Conservation (phyloP, 2,797 vertebrate genomes). For the Avahi laniger region DNA sequence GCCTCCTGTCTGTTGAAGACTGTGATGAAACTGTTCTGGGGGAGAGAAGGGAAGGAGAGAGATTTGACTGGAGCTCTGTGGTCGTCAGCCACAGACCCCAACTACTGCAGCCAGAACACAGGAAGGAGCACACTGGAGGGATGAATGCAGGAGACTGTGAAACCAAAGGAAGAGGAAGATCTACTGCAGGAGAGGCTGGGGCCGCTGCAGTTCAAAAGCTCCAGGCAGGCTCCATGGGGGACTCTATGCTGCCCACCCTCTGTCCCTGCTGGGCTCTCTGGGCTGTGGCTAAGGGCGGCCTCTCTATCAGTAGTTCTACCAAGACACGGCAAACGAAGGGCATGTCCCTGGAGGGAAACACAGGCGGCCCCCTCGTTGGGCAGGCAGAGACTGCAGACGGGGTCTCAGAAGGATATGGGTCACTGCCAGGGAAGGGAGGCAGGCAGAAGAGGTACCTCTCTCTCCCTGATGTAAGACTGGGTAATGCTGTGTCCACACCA, state of each 20-base stretch:
- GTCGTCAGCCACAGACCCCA: too few relatives aligned
- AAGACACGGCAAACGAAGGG: background rate
- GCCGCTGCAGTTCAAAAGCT: too few relatives aligned
- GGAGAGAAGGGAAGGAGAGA: background rate
- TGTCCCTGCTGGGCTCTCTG: background rate
- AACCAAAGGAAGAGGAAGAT: background rate
- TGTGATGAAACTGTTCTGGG: background rate
- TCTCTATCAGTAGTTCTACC: background rate
- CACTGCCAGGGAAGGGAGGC: background rate
- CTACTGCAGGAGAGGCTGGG: too few relatives aligned
- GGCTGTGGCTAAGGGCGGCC: background rate
- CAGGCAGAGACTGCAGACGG: background rate
- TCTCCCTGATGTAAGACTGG: background rate
- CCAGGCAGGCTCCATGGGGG: too few relatives aligned
- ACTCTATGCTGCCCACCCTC: too few relatives aligned
- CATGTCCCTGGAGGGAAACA: background rate
- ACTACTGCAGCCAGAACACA: too few relatives aligned
- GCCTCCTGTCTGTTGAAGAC: background rate
- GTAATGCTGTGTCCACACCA: background rate
- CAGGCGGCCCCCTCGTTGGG: too few relatives aligned
- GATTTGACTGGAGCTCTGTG: background rate
- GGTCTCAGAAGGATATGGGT: background rate
- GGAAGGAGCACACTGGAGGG: background rate
- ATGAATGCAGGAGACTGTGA: background rate
- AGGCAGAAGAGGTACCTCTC: background rate